Evolutionary conservation across 2,888 invertebrate species (phyloP).

Genomic region (Tolmerus cingulatus): DNA sequence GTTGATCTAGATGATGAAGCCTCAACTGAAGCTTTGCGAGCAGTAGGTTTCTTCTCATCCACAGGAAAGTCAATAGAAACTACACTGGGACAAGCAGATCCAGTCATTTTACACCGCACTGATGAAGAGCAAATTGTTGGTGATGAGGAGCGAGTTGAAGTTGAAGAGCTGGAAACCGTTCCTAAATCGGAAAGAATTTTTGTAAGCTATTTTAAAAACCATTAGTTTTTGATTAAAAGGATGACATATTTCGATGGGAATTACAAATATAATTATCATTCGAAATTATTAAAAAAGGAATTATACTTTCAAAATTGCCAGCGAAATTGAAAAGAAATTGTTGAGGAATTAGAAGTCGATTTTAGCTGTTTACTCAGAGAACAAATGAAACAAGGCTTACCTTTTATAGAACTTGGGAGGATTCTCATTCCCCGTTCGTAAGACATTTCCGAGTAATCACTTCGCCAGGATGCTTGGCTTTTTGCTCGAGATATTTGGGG

Average conservation of each 20-base stretch:
- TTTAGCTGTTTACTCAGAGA: not conserved
- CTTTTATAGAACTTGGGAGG: conserved; percentile 53
- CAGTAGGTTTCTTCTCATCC: not conserved
- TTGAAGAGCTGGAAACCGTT: conserved; percentile 43
- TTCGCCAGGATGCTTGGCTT: conserved; percentile 55
- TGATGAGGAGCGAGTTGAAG: conserved; percentile 49
- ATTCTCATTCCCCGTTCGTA: conserved; percentile 44
- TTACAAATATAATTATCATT: no score
- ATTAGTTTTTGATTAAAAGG: no score
- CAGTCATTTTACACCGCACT: conserved; percentile 7
- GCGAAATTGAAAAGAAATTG: no score
- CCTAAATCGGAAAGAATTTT: conserved; percentile 9
- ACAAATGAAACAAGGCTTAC: not conserved
- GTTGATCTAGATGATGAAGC: not conserved
- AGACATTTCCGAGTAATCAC: conserved; percentile 53
- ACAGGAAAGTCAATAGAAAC: conserved; percentile 48
- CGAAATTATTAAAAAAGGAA: no score
- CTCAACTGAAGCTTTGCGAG: not conserved
- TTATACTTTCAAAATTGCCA: no score
- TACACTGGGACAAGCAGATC: conserved; percentile 44
- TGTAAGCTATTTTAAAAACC: no score
- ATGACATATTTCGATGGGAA: no score
- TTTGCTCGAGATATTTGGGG: conserved; percentile 57
- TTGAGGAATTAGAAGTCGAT: no score
- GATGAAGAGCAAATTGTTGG: conserved; percentile 32